Evolutionary conservation across 2,888 invertebrate species (phyloP).

Genomic region (Agrypnus murinus): DNA sequence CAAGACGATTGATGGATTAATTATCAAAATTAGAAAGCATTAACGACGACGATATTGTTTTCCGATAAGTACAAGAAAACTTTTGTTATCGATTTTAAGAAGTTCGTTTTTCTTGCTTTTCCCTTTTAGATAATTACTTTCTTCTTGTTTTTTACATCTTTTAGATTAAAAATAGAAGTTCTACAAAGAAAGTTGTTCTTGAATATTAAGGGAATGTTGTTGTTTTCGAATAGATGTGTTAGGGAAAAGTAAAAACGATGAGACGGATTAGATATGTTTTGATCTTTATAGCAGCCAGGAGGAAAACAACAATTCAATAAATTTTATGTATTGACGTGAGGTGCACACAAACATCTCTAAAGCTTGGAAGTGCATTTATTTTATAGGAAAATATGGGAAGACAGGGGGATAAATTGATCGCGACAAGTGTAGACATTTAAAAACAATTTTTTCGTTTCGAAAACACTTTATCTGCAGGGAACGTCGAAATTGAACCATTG

Average conservation of each 20-base stretch:
- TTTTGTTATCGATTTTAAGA: not conserved
- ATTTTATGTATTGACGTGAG: not conserved
- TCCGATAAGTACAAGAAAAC: not conserved
- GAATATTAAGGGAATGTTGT: no score
- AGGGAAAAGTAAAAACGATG: not conserved
- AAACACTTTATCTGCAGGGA: no score
- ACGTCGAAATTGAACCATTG: no score
- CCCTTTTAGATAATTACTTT: no score
- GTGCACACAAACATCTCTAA: not conserved
- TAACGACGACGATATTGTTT: conserved; percentile 11
- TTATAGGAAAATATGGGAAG: no score
- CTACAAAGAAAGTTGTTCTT: no score
- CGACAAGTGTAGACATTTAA: no score
- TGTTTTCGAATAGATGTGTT: not conserved
- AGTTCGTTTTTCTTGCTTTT: not conserved
- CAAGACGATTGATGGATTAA: conserved; percentile 30
- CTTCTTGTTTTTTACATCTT: no score
- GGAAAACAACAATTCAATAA: conserved; percentile 5
- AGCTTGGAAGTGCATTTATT: not conserved
- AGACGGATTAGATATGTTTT: not conserved
- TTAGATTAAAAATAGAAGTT: no score
- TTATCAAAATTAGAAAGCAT: conserved; percentile 32
- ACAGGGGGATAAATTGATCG: no score
- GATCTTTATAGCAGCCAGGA: not conserved
- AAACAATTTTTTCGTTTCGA: no score